Evolutionary conservation across 2,797 vertebrate species (phyloP).

Genomic region (Picus viridis): DNA sequence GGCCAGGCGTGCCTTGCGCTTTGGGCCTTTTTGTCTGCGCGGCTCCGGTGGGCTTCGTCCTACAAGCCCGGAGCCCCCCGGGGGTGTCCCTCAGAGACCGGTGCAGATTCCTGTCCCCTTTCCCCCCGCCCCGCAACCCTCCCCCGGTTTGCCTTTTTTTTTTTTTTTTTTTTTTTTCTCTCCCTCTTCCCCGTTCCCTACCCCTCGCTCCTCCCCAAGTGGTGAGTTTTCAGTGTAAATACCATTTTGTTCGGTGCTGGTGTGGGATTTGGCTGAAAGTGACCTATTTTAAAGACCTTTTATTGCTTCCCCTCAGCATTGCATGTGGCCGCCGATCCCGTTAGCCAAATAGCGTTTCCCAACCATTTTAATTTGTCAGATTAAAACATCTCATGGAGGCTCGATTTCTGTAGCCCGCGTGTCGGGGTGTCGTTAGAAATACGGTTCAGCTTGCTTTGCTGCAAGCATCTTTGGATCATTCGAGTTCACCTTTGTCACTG

Average conservation of each 20-base stretch:
- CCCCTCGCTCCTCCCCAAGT: conserved; percentile 39
- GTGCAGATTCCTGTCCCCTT: neutral
- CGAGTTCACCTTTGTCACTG: conserved; percentile 47
- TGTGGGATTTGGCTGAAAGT: conserved; percentile 63
- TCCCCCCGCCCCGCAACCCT: neutral
- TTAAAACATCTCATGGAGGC: conserved; percentile 47
- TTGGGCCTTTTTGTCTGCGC: conserved; percentile 17
- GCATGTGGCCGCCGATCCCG: conserved; percentile 51
- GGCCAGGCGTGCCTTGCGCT: conserved; percentile 29
- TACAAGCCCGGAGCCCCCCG: neutral
- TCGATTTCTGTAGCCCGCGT: conserved; percentile 18
- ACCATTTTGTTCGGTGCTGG: conserved; percentile 46
- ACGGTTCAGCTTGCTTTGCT: conserved; percentile 5
- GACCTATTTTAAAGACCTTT: conserved; percentile 62
- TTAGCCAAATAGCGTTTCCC: conserved; percentile 66
- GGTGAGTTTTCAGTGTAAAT: conserved; percentile 65
- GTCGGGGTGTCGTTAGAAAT: conserved; percentile 14
- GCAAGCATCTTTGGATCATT: conserved; percentile 27
- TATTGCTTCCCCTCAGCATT: conserved; percentile 28
- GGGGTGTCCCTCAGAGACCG: neutral
- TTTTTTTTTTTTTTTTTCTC: too few species aligned
- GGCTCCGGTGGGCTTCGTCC: neutral
- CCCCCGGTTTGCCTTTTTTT: too few species aligned
- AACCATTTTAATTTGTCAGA: conserved; percentile 60
- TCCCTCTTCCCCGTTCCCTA: neutral